A percentile compares a stretch with the other conserved stretches of the same genome.
Conservation (phyloP, 2,113 vertebrate species). For the Otocyon megalotis region DNA sequence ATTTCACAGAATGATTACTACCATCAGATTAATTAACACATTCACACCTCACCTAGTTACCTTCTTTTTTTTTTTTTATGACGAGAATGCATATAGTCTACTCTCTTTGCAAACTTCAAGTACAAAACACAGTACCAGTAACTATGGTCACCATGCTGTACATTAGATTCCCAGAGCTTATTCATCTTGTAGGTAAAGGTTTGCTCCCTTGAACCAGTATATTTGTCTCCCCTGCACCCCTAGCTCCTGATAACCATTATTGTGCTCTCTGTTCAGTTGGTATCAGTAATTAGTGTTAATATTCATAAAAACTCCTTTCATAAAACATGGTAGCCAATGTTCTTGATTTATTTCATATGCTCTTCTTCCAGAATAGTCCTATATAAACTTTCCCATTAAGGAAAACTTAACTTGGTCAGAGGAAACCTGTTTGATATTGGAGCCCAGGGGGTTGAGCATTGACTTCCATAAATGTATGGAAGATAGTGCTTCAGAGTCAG, state of each 20-base stretch:
- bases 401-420: not conserved
- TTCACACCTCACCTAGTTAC: not conserved
- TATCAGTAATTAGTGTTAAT: conserved; percentile 12
- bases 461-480: not conserved
- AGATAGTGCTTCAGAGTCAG: not conserved
- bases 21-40: not conserved
- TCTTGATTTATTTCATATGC: not conserved
- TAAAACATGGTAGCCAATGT: not conserved
- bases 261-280: not conserved
- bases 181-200: not conserved
- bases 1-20: not conserved
- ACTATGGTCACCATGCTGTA: not conserved
- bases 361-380: not conserved
- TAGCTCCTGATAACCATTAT: not conserved
- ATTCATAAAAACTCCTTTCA: not conserved
- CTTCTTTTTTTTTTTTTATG: not conserved
- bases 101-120: not conserved
- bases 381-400: not conserved
- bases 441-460: not conserved
- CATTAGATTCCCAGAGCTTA: not conserved
- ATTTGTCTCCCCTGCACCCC: not conserved
- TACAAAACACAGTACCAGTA: not conserved
- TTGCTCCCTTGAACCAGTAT: not conserved
- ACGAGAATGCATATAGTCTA: not conserved
- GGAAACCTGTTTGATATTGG: not conserved